A percentile compares a stretch with the other conserved stretches of the same genome.
These are phyloP conservation scores for Megaceryle torquata DNA, from an alignment of 2,113 vertebrate genomes.

Conservation along the genomic window DNA sequence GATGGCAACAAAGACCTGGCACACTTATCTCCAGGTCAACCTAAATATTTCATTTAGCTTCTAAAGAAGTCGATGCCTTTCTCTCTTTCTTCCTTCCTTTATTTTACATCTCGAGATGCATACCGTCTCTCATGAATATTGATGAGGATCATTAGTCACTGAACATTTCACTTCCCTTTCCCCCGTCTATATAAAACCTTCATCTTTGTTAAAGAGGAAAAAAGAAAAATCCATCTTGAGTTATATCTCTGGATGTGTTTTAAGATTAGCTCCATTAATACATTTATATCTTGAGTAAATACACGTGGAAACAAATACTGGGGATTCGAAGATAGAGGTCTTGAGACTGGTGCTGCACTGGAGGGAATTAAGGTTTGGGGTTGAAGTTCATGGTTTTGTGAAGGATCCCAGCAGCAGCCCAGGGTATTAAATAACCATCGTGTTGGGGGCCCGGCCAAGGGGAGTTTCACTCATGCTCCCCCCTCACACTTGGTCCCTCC, in stretches of 20 bases:
- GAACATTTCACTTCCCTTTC: constrained; percentile 45
- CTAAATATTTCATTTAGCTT: constrained; percentile 68
- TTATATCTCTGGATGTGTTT: neutral
- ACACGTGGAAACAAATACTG: neutral
- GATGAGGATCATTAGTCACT: constrained; percentile 63
- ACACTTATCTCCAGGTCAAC: constrained; percentile 33
- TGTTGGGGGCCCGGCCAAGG: accelerated
- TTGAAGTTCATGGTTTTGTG: neutral
- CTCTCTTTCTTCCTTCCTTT: constrained; percentile 29
- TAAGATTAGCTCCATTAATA: constrained; percentile 7
- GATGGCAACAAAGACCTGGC: neutral
- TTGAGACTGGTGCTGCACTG: accelerated
- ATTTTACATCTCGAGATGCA: constrained; percentile 25
- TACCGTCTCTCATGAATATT: constrained; percentile 59
- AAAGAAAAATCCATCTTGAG: neutral
- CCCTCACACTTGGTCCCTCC: accelerated
- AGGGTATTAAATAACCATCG: neutral
- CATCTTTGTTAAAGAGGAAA: neutral
- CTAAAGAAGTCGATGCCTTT: constrained; percentile 48
- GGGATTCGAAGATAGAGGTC: neutral
- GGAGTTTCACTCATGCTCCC: neutral
- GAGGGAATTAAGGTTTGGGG: neutral
- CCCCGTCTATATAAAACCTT: constrained; percentile 35
- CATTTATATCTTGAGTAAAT: neutral
- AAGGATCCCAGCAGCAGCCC: neutral